Base-by-base conservation (phyloP, 2,888 invertebrate genomes). In the Anagyrus pseudococci region DNA sequence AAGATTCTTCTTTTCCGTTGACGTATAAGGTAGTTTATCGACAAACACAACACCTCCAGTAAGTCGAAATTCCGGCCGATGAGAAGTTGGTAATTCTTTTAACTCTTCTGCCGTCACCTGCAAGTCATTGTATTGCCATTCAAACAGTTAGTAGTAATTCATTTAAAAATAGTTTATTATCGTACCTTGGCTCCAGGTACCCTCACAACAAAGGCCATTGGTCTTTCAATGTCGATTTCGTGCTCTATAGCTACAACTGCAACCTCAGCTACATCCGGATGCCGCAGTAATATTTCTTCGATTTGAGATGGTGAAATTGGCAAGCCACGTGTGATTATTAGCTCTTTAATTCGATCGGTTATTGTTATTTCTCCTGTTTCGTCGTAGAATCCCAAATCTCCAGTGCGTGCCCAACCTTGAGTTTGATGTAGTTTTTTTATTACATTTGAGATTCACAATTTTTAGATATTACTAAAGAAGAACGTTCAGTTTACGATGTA, bases 291-390 rank as follows among this genome's bases (percentile, higher is more conserved):
- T 0, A 73, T 15, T 33, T 53, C 59, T 58, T 81, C 81, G 4
- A 80, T 75, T 67, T 75, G 74, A 2, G 61, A 58, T 0, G 79
- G 78, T 6, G 76, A 65, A 23, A 81, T 70, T 2, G 78, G 80
- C 57, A 72, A 52, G 6, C 74, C 76, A 46, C 71, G 67, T 17
- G 73, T 77, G 66, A 78, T 81, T 8, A 81, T 71, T 10, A 79
- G 33, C 29, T 77, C 78, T 48, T 78, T 77, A 1, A 79, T 33
- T 60, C 80, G 69, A 23, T 79, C 80, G 0, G 76, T 47, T 26
- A 78, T 68, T 15, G 71, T 79, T 2, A 79, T 10, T 41, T 77
- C 70, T 0, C 74, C 76, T 1, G 73, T 68, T 4, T 77, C 72
- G 26, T 77, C 73, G 29, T 72, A 73, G 47, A 75, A 76, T 10